Evolutionary conservation across 2,797 vertebrate genomes (phyloP), one percentile per base, ranked within the genome.

Genomic region (Cuniculus paca): DNA sequence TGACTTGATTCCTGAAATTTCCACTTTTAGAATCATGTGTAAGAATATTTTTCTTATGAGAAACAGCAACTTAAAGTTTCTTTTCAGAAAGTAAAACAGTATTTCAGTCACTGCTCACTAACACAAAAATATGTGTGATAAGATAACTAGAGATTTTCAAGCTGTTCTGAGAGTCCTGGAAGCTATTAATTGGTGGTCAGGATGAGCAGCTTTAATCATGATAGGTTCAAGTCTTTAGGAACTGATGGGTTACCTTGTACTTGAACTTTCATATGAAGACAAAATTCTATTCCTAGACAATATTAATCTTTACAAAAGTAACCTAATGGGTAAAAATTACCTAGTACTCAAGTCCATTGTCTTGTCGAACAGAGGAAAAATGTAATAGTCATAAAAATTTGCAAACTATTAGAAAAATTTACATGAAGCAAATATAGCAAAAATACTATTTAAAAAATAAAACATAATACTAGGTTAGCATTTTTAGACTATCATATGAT

Each of bases 1-100:
- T 91, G n/a, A 7, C 58, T 96, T 89, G 13, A 87, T 84, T 92
- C 31, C 36, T 86, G 22, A 84, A 96, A 96, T 42, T 42, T 20
- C 12, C 61, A 82, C 72, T 89, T 91, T n/a, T 97, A 31, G 10
- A 87, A 54, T 88, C n/a, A 28, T 60, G 2, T 85, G 11, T 84
- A 90, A 16, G 28, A 19, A 74, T 91, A 50, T 31, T 88, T 88
- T 95, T 70, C 72, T 85, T 92, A 90, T 63, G 89, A 77, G 31
- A 81, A 70, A 70, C 26, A 58, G 17, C n/a, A 86, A 90, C 82
- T 81, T 42, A 22, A 60, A 90, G 48, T 24, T 20, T 94, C 5
- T 10, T 90, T 7, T n/a, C 31, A 82, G 50, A 81, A 68, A 65
- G 58, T 24, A 70, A 88, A 68, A 36, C 11, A 75, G 1, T 54